Base-by-base conservation (phyloP, 2,888 invertebrate species). In the Scrobipalpa atriplicella region DNA sequence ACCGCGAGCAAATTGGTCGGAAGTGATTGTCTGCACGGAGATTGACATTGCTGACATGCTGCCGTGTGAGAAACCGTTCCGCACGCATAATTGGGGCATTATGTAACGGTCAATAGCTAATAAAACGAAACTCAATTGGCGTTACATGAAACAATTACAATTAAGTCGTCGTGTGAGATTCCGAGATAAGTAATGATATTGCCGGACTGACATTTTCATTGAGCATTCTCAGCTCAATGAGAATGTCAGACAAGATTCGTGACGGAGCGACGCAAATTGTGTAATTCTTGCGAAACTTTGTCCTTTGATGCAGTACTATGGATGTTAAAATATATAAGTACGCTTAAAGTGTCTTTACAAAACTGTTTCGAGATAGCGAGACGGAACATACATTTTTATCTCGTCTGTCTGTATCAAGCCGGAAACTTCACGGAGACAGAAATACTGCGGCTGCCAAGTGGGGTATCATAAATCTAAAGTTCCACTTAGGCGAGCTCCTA, bases 1-100 rank as follows among this genome's bases (percentile, higher is more conserved):
- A 75, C 78, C 75, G 72, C 76, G 72, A 75, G 76, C 69, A 81
- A 81, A 81, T 81, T 74, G 75, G 70, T 73, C 85, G 87, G 87
- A 88, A 88, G 85, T 83, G 81, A 83, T 80, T 81, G 82, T 79
- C 77, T 70, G 64, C 67, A 73, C 69, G 69, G 67, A 52, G 73
- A 72, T 76, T 73, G 74, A 73, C 74, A 74, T 63, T 64, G 72
- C 69, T 78, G 74, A 73, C 79, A 76, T 80, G 81, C 69, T 78
- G 74, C 73, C 79, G 77, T 80, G 81, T 73, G 70, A 78, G 75
- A 78, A 72, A 73, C 67, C 70, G 72, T 77, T 79, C 78, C 51
- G 72, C 69, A 69, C 71, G 72, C 60, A 64, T 71, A 79, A 81
- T 79, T 77, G 76, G 76, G 72, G 73, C 79, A 69, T 70, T 80